Evolutionary conservation across 2,113 vertebrate species (phyloP).

Genomic region (Xiphophorus hellerii): DNA sequence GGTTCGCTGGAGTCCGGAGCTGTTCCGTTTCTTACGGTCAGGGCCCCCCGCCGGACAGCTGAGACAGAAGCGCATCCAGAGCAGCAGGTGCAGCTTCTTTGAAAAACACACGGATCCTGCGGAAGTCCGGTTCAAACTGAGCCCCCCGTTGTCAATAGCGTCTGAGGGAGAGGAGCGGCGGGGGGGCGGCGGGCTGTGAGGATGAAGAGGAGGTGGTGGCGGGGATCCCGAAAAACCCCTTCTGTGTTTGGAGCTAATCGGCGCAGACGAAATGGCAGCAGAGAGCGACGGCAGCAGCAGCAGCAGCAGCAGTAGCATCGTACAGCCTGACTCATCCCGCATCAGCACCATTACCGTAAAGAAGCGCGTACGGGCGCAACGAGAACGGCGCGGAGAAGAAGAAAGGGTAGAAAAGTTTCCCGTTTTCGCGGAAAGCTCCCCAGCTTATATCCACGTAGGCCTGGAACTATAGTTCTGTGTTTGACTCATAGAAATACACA

Average conservation of each 20-base stretch:
- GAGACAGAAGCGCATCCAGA: slow-evolving; percentile 19
- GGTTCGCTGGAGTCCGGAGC: neutral
- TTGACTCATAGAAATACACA: neutral
- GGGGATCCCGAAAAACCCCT: slow-evolving; percentile 46
- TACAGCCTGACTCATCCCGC: slow-evolving; percentile 92
- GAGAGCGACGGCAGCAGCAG: slow-evolving; percentile 83
- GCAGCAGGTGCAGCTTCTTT: slow-evolving; percentile 43
- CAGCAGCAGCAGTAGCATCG: slow-evolving; percentile 84
- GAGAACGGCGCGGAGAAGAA: neutral
- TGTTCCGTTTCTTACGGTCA: slow-evolving; percentile 22
- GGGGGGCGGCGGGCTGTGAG: slow-evolving; percentile 13
- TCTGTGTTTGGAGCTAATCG: slow-evolving; percentile 56
- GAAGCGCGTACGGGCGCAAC: slow-evolving; percentile 62
- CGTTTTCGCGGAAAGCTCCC: neutral
- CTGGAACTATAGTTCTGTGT: neutral
- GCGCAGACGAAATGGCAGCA: slow-evolving; percentile 91
- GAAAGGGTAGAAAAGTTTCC: neutral
- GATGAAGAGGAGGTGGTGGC: neutral
- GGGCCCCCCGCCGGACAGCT: slow-evolving; percentile 22
- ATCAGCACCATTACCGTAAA: slow-evolving; percentile 87
- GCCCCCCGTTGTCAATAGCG: neutral
- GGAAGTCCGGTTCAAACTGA: neutral
- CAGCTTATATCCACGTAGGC: neutral
- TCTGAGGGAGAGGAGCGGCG: neutral
- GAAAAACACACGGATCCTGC: slow-evolving; percentile 19